These are phyloP conservation scores for Ammodytes dubius DNA, from an alignment of 2,113 vertebrate genomes.

Conservation along the genomic window DNA sequence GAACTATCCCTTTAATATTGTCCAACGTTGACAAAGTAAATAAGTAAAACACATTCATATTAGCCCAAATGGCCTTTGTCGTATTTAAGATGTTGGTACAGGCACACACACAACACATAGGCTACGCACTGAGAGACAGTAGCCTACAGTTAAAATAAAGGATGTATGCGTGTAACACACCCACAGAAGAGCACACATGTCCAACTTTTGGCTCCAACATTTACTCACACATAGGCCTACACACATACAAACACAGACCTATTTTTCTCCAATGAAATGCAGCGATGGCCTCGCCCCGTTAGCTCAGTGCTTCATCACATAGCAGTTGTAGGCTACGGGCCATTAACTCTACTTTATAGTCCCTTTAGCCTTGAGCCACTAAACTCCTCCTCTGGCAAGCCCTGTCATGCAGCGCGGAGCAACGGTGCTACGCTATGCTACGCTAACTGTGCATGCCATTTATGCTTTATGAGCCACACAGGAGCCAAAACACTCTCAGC, in stretches of 20 bases:
- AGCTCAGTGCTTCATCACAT: slow-evolving; percentile 75
- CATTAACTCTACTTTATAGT: slow-evolving; percentile 83
- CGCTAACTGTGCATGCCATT: slow-evolving; percentile 71
- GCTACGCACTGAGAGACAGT: not conserved
- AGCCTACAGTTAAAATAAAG: not conserved
- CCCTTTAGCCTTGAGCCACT: slow-evolving; percentile 81
- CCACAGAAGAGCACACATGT: slow-evolving; percentile 1
- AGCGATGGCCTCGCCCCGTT: slow-evolving; percentile 71
- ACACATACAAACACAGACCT: slow-evolving; percentile 27
- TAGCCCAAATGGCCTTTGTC: not conserved
- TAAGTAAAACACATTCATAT: not conserved
- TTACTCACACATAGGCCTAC: not conserved
- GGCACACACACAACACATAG: not conserved
- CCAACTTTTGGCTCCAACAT: not conserved
- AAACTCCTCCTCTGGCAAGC: slow-evolving; percentile 73
- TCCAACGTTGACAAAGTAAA: too few species aligned
- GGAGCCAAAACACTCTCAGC: slow-evolving; percentile 68
- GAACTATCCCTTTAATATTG: too few species aligned
- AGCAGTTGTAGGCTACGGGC: slow-evolving; percentile 69
- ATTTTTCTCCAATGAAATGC: slow-evolving; percentile 60
- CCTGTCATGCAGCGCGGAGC: slow-evolving; percentile 55
- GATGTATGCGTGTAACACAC: not conserved
- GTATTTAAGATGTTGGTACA: slow-evolving; percentile 1
- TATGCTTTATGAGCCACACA: slow-evolving; percentile 70
- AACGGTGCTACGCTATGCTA: slow-evolving; percentile 48